These are phyloP conservation scores for Eupithecia inturbata DNA, from an alignment of 2,888 invertebrate species.

Conservation along the genomic window DNA sequence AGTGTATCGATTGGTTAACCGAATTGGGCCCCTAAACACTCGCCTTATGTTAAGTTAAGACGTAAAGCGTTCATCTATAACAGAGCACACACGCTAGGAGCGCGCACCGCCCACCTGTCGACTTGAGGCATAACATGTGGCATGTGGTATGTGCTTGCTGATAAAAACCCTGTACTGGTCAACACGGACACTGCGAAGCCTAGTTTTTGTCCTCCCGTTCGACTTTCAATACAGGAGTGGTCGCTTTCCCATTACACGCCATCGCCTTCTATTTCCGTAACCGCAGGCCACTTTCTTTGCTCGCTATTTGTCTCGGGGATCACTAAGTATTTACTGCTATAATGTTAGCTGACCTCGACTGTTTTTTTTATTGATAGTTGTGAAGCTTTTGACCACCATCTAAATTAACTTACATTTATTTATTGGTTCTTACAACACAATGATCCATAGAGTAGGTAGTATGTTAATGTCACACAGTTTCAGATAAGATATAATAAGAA, in stretches of 20 bases:
- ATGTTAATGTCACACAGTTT: too few species aligned
- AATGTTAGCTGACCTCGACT: neutral
- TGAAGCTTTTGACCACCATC: too few species aligned
- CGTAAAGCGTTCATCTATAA: too few species aligned
- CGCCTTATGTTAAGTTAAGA: too few species aligned
- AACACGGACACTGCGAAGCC: conserved; percentile 21
- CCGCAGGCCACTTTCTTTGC: conserved; percentile 15
- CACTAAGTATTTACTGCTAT: neutral
- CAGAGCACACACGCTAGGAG: too few species aligned
- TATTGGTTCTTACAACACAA: too few species aligned
- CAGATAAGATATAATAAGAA: too few species aligned
- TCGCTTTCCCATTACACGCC: conserved; percentile 18
- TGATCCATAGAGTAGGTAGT: too few species aligned
- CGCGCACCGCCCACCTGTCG: neutral
- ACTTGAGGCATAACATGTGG: conserved; percentile 5
- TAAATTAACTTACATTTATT: too few species aligned
- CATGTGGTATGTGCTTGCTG: neutral
- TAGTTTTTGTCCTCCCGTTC: conserved; percentile 25
- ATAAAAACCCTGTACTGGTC: neutral
- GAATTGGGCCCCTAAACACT: too few species aligned
- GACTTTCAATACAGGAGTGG: conserved; percentile 32
- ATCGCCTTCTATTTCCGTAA: conserved; percentile 21
- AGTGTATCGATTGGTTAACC: neutral
- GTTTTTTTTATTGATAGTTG: neutral
- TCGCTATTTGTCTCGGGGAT: neutral